Percentiles rank a stretch among this genome's conserved stretches.
Conservation (phyloP, 2,113 vertebrate species). For the Daubentonia madagascariensis region DNA sequence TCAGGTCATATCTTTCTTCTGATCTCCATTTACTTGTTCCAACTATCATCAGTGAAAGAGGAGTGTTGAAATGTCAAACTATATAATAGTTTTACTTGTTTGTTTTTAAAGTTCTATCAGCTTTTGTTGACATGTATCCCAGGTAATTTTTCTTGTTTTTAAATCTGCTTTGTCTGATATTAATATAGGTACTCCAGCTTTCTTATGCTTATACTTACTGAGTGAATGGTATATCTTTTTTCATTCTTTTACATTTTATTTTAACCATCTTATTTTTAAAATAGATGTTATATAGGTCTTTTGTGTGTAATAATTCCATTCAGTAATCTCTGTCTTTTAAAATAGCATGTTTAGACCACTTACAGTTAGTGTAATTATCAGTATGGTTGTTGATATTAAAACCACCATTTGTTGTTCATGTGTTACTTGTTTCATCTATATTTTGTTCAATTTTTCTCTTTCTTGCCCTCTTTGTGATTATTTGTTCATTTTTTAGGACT, state of each 20-base stretch:
- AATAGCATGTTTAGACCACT: neutral
- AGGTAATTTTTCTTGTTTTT: neutral
- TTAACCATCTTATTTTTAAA: neutral
- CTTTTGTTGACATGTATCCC: neutral
- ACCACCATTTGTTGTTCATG: neutral
- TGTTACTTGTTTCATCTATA: neutral
- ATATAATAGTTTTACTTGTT: neutral
- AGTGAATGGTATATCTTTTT: neutral
- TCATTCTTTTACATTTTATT: neutral
- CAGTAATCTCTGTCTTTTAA: neutral
- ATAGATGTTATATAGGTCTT: neutral
- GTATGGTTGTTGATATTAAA: neutral
- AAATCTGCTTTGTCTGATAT: neutral
- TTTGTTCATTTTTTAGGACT: neutral
- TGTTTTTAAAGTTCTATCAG: neutral
- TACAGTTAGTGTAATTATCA: neutral
- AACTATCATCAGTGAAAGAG: neutral
- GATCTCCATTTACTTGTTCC: neutral
- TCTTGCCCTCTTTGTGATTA: neutral
- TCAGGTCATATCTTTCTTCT: neutral
- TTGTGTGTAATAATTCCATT: neutral
- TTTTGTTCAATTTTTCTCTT: neutral
- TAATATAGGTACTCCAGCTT: neutral
- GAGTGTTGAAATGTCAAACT: neutral
- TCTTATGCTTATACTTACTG: neutral